Percentiles rank a stretch among this genome's conserved stretches.
These are phyloP conservation scores for Lithodes maja DNA, from an alignment of 2,888 invertebrate genomes.

Conservation along the genomic window DNA sequence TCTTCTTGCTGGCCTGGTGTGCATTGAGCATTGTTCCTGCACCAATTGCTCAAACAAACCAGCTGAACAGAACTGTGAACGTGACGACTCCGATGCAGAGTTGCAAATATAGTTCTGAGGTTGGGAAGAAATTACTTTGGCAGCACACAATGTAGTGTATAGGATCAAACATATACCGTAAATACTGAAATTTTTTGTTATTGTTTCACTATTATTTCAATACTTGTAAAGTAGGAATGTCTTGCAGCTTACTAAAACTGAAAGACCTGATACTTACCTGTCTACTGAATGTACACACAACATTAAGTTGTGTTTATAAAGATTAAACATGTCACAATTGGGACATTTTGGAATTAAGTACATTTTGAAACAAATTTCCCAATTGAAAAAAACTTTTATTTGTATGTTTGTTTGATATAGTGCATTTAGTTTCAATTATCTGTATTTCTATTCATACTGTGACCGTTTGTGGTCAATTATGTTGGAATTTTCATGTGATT, in stretches of 20 bases:
- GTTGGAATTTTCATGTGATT: background rate
- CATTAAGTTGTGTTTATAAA: background rate
- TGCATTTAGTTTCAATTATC: background rate
- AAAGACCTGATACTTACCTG: background rate
- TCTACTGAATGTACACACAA: constrained; percentile 5
- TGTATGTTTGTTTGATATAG: constrained; percentile 17
- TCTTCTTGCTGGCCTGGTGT: background rate
- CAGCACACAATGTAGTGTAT: background rate
- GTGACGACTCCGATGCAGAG: background rate
- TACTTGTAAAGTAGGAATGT: background rate
- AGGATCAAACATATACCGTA: constrained; percentile 9
- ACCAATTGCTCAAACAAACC: constrained; percentile 19
- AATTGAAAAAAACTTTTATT: background rate
- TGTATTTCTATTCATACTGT: constrained; percentile 18
- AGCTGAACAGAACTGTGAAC: constrained; percentile 9
- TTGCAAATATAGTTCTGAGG: background rate
- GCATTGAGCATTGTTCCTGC: constrained; percentile 22
- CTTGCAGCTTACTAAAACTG: constrained; percentile 18
- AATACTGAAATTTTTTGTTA: background rate
- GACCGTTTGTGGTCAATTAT: constrained; percentile 12
- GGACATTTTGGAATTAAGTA: background rate
- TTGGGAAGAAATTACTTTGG: constrained; percentile 13
- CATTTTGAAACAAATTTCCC: background rate
- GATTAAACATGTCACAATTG: background rate
- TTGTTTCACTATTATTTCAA: constrained; percentile 2